phyloP scores from a whole-genome alignment of 2,797 vertebrate genomes.

The Falco naumanni region DNA sequence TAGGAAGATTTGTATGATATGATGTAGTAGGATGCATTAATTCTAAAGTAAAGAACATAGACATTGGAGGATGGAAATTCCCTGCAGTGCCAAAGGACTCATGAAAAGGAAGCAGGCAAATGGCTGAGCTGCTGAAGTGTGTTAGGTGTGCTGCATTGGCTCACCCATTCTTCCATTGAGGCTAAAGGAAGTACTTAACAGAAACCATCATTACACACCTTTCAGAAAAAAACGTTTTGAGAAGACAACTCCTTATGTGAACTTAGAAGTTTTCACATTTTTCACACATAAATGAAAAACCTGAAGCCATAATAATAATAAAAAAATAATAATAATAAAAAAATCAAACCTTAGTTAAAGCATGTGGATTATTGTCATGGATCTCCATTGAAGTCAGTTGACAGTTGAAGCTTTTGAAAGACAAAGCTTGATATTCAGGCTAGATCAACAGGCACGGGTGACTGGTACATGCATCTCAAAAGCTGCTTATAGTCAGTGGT shows the following conservation, averaged over 20 bases:
- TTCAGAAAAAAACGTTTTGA: not conserved
- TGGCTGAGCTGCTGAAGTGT: not conserved
- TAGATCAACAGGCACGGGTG: not conserved
- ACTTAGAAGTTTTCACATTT: not conserved
- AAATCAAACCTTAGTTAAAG: not conserved
- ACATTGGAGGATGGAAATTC: not conserved
- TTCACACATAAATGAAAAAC: not conserved
- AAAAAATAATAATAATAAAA: too few relatives aligned
- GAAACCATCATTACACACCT: not conserved
- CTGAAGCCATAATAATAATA: not conserved
- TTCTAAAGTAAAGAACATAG: not conserved
- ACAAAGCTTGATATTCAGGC: not conserved
- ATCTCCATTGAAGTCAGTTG: not conserved
- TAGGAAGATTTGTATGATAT: not conserved
- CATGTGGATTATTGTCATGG: not conserved
- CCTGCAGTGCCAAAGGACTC: not conserved
- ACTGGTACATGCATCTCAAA: rapidly evolving
- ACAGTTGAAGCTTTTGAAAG: not conserved
- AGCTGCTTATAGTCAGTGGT: not conserved
- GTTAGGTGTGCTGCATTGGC: not conserved
- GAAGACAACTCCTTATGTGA: not conserved
- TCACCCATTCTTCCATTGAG: not conserved
- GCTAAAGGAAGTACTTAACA: not conserved
- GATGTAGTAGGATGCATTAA: not conserved
- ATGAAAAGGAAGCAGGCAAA: not conserved